Evolutionary conservation across 1,140 invertebrate species (phyloP).

Genomic region (Aleiodes sp.): DNA sequence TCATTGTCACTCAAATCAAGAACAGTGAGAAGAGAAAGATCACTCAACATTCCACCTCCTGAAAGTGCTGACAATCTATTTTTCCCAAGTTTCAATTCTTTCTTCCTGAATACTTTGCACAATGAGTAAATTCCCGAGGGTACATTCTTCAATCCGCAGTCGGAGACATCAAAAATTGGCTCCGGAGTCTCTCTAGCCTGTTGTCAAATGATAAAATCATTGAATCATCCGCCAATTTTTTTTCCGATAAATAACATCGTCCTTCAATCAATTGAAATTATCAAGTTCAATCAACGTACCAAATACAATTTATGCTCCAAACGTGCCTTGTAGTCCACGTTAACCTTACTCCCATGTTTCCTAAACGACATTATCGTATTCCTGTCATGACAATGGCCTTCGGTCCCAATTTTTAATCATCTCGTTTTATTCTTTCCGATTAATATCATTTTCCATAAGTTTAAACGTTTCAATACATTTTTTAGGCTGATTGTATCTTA

Average conservation of each 20-base stretch:
- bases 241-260: constrained; percentile 28
- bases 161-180: constrained; percentile 78
- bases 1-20: constrained; percentile 79
- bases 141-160: constrained; percentile 74
- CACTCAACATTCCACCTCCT: constrained; percentile 75
- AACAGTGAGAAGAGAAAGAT: constrained; percentile 74
- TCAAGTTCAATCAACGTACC: constrained; percentile 55
- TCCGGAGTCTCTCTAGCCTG: constrained; percentile 80
- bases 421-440: background rate
- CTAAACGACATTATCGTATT: constrained; percentile 57
- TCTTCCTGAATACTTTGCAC: constrained; percentile 82
- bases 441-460: background rate
- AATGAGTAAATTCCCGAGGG: constrained; percentile 79
- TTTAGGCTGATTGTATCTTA: background rate
- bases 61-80: constrained; percentile 76
- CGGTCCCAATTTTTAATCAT: constrained; percentile 19
- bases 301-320: constrained; percentile 78
- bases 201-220: constrained; percentile 35
- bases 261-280: constrained; percentile 1
- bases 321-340: constrained; percentile 71
- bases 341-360: constrained; percentile 58
- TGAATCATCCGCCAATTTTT: no score
- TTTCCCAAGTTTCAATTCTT: constrained; percentile 71
- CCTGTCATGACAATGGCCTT: constrained; percentile 54
- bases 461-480: background rate